Evolutionary conservation across 2,888 invertebrate species (phyloP).

Genomic region (Rhingia rostrata): DNA sequence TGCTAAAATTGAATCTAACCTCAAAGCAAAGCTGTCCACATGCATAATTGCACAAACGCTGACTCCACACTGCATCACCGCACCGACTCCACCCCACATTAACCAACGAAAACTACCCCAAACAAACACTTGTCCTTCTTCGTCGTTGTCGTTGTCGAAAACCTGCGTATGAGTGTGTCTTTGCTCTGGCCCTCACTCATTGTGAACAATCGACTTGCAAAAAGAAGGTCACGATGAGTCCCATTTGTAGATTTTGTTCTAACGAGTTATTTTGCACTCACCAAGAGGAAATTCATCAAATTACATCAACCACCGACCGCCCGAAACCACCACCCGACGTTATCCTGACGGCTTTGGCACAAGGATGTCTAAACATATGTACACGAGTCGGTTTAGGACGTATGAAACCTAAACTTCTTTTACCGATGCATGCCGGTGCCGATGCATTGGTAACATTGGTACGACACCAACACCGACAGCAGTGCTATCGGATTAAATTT

Average conservation of each 20-base stretch:
- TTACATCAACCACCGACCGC: slow-evolving; percentile 32
- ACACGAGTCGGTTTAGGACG: not conserved
- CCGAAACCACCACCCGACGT: not conserved
- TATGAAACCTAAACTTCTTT: slow-evolving; percentile 33
- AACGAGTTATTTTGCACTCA: slow-evolving; percentile 63
- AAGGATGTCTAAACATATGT: slow-evolving; percentile 35
- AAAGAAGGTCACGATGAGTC: slow-evolving; percentile 66
- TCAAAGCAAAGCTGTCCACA: slow-evolving; percentile 38
- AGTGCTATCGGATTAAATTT: slow-evolving; percentile 62
- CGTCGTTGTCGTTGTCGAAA: not conserved
- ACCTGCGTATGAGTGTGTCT: not conserved
- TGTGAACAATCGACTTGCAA: slow-evolving; percentile 34
- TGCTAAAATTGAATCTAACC: slow-evolving; percentile 13
- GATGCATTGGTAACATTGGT: slow-evolving; percentile 30
- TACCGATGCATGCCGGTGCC: slow-evolving; percentile 3
- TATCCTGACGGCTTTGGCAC: slow-evolving; percentile 1
- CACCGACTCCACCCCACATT: not conserved
- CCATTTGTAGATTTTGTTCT: slow-evolving; percentile 62
- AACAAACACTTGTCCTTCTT: slow-evolving; percentile 53
- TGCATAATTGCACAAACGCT: slow-evolving; percentile 33
- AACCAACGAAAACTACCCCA: slow-evolving; percentile 24
- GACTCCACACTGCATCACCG: slow-evolving; percentile 17
- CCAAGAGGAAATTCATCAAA: slow-evolving; percentile 60
- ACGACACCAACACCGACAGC: slow-evolving; percentile 24
- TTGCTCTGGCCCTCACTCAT: slow-evolving; percentile 27